Evolutionary conservation across 1,140 invertebrate species (phyloP).

Genomic region (Ruditapes philippinarum): DNA sequence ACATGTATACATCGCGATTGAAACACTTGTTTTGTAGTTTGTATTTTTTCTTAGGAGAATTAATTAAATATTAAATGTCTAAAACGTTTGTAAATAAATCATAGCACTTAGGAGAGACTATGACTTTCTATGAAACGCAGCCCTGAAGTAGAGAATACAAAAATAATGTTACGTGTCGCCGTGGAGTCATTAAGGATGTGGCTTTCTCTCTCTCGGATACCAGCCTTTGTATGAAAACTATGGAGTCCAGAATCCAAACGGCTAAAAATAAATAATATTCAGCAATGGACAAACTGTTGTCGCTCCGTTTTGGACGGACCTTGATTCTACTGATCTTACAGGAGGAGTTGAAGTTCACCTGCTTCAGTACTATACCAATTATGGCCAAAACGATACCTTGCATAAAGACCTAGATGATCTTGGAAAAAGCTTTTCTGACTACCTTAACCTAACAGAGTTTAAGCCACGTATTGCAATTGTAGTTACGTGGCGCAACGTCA

Average conservation of each 20-base stretch:
- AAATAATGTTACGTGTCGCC: too few relatives aligned
- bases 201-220: not conserved
- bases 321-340: not conserved
- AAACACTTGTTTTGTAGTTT: too few relatives aligned
- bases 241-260: not conserved
- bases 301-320: constrained; percentile 23
- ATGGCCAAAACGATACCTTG: not conserved
- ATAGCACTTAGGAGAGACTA: too few relatives aligned
- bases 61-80: too few relatives aligned
- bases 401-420: constrained; percentile 1
- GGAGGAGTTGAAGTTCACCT: constrained; percentile 8
- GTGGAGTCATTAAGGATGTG: too few relatives aligned
- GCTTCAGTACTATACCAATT: not conserved
- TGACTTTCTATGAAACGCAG: too few relatives aligned
- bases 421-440: not conserved
- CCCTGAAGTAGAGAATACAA: too few relatives aligned
- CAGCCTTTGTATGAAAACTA: not conserved
- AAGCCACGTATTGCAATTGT: constrained; percentile 6
- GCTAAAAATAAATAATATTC: not conserved
- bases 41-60: too few relatives aligned
- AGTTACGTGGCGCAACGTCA: constrained; percentile 20
- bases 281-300: not conserved
- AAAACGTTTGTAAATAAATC: too few relatives aligned
- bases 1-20: too few relatives aligned
- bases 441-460: not conserved